phyloP scores from a whole-genome alignment of 2,797 vertebrate genomes.

The Eulemur albifrons region DNA sequence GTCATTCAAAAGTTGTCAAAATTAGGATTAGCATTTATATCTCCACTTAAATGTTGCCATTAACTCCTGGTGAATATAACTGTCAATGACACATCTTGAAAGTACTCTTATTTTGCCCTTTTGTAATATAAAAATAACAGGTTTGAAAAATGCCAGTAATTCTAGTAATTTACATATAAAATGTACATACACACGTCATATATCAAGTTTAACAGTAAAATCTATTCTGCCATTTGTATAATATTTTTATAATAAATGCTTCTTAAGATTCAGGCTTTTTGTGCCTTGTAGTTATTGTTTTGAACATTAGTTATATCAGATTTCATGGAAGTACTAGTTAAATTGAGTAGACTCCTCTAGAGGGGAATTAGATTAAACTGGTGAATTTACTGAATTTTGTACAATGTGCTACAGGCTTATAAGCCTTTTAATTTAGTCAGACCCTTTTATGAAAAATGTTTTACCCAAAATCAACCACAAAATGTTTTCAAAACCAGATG shows the following conservation, averaged over 20 bases:
- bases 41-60: not conserved
- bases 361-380: not conserved
- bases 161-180: not conserved
- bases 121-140: constrained; percentile 5
- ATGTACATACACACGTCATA: not conserved
- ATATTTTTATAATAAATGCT: not conserved
- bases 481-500: constrained; percentile 16
- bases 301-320: not conserved
- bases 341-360: not conserved
- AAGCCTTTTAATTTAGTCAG: not conserved
- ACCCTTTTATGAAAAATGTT: not conserved
- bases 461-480: not conserved
- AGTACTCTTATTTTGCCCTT: not conserved
- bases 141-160: not conserved
- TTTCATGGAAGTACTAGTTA: not conserved
- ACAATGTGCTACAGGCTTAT: not conserved
- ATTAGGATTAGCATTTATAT: constrained; percentile 16
- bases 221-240: not conserved
- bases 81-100: constrained; percentile 9
- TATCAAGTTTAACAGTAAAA: not conserved
- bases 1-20: not conserved
- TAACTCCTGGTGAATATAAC: not conserved
- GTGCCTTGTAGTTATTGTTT: not conserved
- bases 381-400: not conserved
- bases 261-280: not conserved